A percentile compares a stretch with the other conserved stretches of the same genome.
Evolutionary conservation across 2,888 invertebrate species (phyloP).

Genomic region (Drosophila cognata): DNA sequence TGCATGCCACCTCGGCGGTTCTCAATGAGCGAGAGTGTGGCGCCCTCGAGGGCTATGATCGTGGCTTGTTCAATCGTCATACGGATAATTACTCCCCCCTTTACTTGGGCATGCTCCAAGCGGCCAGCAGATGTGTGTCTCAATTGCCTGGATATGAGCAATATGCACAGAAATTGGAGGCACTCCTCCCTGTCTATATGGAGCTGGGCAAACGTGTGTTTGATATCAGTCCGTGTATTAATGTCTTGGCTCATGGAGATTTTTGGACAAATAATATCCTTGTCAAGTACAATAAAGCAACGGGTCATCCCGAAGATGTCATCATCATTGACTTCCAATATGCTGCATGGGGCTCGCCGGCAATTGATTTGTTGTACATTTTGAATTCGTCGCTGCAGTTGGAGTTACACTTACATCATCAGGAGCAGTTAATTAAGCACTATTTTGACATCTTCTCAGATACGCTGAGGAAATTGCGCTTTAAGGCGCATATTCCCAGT

Average conservation of each 20-base stretch:
- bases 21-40: slow-evolving; percentile 83
- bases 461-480: slow-evolving; percentile 74
- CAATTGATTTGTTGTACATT: slow-evolving; percentile 83
- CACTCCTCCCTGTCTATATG: slow-evolving; percentile 76
- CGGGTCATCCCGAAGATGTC: slow-evolving; percentile 75
- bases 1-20: slow-evolving; percentile 86
- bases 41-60: slow-evolving; percentile 76
- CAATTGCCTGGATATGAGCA: slow-evolving; percentile 77
- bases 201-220: slow-evolving; percentile 81
- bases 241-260: slow-evolving; percentile 84
- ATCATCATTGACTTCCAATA: slow-evolving; percentile 84
- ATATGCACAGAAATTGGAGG: slow-evolving; percentile 76
- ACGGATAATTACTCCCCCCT: slow-evolving; percentile 79
- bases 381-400: slow-evolving; percentile 82
- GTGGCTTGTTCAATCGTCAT: slow-evolving; percentile 83
- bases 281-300: slow-evolving; percentile 75
- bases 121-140: slow-evolving; percentile 72
- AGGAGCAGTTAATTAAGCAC: slow-evolving; percentile 81
- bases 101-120: slow-evolving; percentile 79
- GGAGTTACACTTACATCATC: slow-evolving; percentile 76
- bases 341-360: slow-evolving; percentile 84
- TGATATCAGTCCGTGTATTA: slow-evolving; percentile 70
- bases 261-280: slow-evolving; percentile 84
- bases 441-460: slow-evolving; percentile 76
- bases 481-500: slow-evolving; percentile 77